A percentile compares a stretch with the other conserved stretches of the same genome.
Conservation (phyloP, 2,888 invertebrate species). For the Chymomyza procnemis region DNA sequence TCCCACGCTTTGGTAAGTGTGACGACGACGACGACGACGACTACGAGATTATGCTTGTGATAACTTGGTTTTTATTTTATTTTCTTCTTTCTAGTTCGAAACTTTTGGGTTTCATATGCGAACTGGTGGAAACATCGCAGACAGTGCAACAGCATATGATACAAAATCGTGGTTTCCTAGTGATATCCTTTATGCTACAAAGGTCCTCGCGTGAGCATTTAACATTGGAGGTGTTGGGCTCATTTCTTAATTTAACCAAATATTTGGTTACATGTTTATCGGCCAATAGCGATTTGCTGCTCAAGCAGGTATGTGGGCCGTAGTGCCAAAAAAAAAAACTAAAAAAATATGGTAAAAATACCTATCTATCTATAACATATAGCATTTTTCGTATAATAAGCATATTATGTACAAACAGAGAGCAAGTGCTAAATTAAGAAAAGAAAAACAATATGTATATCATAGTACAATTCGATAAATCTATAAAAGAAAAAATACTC, state of each 20-base stretch:
- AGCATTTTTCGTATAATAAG: neutral
- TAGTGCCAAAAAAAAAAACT: too few relatives aligned
- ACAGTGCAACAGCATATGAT: slow-evolving; percentile 99
- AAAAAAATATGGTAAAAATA: too few relatives aligned
- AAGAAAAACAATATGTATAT: too few relatives aligned
- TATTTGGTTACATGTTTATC: slow-evolving; percentile 95
- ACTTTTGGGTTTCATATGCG: slow-evolving; percentile 97
- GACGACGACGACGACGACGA: neutral
- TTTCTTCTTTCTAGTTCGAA: slow-evolving; percentile 86
- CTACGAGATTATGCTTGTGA: neutral
- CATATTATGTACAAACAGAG: too few relatives aligned
- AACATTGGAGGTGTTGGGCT: slow-evolving; percentile 94
- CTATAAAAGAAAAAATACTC: too few relatives aligned
- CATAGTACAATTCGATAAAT: too few relatives aligned
- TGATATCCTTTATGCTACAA: slow-evolving; percentile 97
- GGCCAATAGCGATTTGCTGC: slow-evolving; percentile 92
- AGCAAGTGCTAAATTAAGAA: too few relatives aligned
- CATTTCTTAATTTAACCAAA: slow-evolving; percentile 93
- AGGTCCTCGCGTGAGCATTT: slow-evolving; percentile 95
- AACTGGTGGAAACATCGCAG: slow-evolving; percentile 96
- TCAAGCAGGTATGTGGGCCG: slow-evolving; percentile 88
- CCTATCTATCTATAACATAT: neutral
- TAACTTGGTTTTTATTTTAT: neutral
- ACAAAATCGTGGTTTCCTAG: slow-evolving; percentile 98
- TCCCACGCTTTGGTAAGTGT: slow-evolving; percentile 90